Evolutionary conservation across 2,888 invertebrate genomes (phyloP).

Genomic region (Dysmachus trigonus): DNA sequence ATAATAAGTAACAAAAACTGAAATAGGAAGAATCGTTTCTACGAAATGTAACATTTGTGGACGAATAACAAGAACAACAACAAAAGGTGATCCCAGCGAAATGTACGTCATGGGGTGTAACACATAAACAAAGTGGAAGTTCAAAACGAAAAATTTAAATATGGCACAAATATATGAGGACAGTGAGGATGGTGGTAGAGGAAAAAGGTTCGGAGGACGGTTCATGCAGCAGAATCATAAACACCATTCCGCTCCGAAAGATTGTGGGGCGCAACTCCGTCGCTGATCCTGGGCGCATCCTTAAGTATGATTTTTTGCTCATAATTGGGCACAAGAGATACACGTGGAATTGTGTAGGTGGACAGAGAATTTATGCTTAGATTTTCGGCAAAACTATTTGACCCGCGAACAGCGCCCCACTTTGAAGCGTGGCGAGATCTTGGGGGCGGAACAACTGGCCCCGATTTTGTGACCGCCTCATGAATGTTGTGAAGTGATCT

Average conservation of each 20-base stretch:
- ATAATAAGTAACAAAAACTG: slow-evolving; percentile 7
- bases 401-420: slow-evolving; percentile 68
- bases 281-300: slow-evolving; percentile 45
- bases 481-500: slow-evolving; percentile 60
- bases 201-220: not conserved
- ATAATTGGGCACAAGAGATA: slow-evolving; percentile 37
- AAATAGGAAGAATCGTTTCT: not conserved
- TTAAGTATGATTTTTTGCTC: slow-evolving; percentile 18
- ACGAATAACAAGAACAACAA: slow-evolving; percentile 28
- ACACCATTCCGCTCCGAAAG: slow-evolving; percentile 36
- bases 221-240: slow-evolving; percentile 55
- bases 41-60: not conserved
- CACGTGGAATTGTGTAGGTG: slow-evolving; percentile 52
- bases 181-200: not conserved
- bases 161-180: not conserved
- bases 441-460: slow-evolving; percentile 45
- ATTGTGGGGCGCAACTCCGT: slow-evolving; percentile 51
- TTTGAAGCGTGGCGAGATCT: slow-evolving; percentile 49
- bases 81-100: not conserved
- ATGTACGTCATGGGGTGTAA: not conserved
- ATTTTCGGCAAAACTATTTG: slow-evolving; percentile 63
- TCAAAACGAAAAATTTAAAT: slow-evolving; percentile 5
- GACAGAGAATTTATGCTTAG: slow-evolving; percentile 49
- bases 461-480: slow-evolving; percentile 53
- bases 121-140: not conserved